Evolutionary conservation across 2,797 vertebrate species (phyloP), one percentile per base, ranked within the genome.

Genomic region (Labeo calbasu): DNA sequence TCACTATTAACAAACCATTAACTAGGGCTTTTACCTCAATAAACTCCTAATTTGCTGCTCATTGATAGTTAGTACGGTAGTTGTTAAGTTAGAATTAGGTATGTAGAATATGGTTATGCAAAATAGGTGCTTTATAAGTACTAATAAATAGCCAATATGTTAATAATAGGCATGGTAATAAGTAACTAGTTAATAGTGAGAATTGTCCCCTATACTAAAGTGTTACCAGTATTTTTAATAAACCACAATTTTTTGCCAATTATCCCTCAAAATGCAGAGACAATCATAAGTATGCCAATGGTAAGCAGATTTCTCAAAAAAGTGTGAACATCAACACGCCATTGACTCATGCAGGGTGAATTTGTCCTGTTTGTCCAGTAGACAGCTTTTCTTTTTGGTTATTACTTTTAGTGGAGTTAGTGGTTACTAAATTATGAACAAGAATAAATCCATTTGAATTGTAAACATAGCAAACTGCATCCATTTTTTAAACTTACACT

Each of bases 401-500:
- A n/a, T 57, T 11, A 46, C 19, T 17, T 66, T 36, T 36, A 19
- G 15, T 46, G 68, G 6, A 12, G 21, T 70, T 15, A 48, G 7
- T 48, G 69, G 69, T 36, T 5, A 36, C 32, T 36, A 36, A 36
- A 5, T 36, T 36, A 36, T 15, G 43, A 53, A 12, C 75, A 63
- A 77, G 14, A 77, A 43, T 43, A 46, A 61, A 43, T 78, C 23
- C 43, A 50, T 32, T 10, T 53, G 9, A 53, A 28, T 4, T 19
- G 43, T 28, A 65, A 48, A 25, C 25, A n/a, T n/a, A 23, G 28
- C 25, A 36, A 36, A 36, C 32, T 36, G 28, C 28, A 32, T 43
- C 43, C 43, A 46, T 46, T 9, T 8, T 75, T 21, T 13, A 78
- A 5, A 91, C 91, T 91, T 88, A 94, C 88, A n/a, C 94, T 96